A percentile compares a stretch with the other conserved stretches of the same genome.
phyloP scores from a whole-genome alignment of 1,140 invertebrate genomes.

The Temnothorax curvispinosus region DNA sequence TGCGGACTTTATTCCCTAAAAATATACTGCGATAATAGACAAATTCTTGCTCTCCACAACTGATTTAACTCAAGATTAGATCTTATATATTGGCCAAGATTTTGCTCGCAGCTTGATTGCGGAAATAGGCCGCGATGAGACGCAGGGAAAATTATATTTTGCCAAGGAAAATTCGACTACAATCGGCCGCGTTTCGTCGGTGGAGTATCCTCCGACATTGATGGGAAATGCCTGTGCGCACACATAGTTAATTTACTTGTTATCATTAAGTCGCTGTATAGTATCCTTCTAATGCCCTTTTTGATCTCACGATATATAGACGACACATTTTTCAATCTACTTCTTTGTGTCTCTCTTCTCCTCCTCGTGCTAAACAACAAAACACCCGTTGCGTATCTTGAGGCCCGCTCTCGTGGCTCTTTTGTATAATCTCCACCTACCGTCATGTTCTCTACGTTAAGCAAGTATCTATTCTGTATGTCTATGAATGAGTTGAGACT shows the following conservation, averaged over 20 bases:
- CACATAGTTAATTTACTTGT: conserved; percentile 44
- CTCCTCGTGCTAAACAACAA: conserved; percentile 64
- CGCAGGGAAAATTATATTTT: neutral
- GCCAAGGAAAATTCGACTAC: neutral
- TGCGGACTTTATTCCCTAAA: neutral
- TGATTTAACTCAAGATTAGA: neutral
- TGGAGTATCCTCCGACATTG: neutral
- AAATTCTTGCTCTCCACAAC: neutral
- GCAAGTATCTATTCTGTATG: conserved; percentile 70
- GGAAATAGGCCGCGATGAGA: neutral
- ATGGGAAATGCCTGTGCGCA: neutral
- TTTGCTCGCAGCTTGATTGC: neutral
- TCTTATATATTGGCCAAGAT: neutral
- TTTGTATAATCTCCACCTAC: conserved; percentile 63
- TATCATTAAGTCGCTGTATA: conserved; percentile 66
- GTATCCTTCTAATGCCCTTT: conserved; percentile 55
- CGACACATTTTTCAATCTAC: conserved; percentile 65
- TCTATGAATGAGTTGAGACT: conserved; percentile 57
- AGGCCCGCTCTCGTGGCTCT: conserved; percentile 67
- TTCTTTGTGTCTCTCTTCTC: conserved; percentile 65
- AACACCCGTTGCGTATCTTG: conserved; percentile 66
- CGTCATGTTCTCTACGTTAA: conserved; percentile 69
- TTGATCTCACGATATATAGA: conserved; percentile 63
- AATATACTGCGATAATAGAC: neutral
- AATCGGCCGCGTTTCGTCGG: neutral